Evolutionary conservation across 2,888 invertebrate genomes (phyloP), one percentile per base, ranked within the genome.

Genomic region (Gonocerus acuteangulatus): DNA sequence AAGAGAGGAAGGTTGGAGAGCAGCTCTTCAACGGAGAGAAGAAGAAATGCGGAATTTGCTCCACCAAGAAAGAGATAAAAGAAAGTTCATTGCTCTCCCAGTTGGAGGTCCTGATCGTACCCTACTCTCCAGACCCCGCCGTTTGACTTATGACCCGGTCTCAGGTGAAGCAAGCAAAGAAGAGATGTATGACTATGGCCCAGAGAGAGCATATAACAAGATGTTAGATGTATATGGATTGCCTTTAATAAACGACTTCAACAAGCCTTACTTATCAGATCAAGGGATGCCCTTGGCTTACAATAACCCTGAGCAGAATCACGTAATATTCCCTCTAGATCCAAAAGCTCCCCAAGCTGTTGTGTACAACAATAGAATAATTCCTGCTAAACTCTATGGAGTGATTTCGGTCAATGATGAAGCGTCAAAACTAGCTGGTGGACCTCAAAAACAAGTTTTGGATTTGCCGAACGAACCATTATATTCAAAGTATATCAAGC

Each of bases 311-410:
- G 57, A 57, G 6, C 21, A 34, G n/a, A 57, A 47, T n/a, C 57
- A 57, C 42, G 44, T 57, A 45, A n/a, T 64, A n/a, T 59, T 64
- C 32, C 61, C 64, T n/a, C 52, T 62, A 6, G 61, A 64, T 19
- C 39, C 39, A 2, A 61, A 62, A 59, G 49, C 61, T 18, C 57
- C 57, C 6, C 64, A 64, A 32, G 64, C 61, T 2, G 58, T 64
- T 19, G 64, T 64, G 2, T 59, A 54, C 51, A 61, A 64, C 45
- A 61, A 64, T 32, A 64, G 48, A 52, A 62, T 64, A 18, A 61
- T 61, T 16, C 64, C 64, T 13, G 61, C 61, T n/a, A 64, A 62
- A 57, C 39, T 64, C 13, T 64, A 48, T 16, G 61, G 64, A 6
- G 18, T 57, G 7, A 32, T 64, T 19, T 45, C 44, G 9, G 6